Conservation (phyloP, 2,888 invertebrate species). For the Spisula solida region DNA sequence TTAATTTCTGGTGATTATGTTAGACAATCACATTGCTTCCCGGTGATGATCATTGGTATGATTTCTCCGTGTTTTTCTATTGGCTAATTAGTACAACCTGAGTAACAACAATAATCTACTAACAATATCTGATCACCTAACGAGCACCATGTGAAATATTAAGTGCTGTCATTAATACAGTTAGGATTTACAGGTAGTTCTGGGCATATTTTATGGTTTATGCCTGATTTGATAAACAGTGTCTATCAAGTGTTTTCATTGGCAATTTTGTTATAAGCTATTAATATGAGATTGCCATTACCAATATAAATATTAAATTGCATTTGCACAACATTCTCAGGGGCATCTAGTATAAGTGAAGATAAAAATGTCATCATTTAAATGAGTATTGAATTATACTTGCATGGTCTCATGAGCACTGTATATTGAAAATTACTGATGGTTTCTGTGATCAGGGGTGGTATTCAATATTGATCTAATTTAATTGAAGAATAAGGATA, state of each 20-base stretch:
- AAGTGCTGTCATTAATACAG: neutral
- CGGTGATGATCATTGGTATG: neutral
- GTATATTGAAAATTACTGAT: neutral
- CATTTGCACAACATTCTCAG: neutral
- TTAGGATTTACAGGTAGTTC: neutral
- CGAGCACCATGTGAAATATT: neutral
- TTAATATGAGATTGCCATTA: neutral
- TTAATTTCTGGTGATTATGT: no score
- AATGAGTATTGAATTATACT: neutral
- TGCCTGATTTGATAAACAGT: neutral
- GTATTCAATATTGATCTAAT: no score
- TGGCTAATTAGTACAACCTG: slow-evolving; percentile 13
- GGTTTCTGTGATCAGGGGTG: no score
- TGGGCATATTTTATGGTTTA: neutral
- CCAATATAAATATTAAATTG: neutral
- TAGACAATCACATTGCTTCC: no score
- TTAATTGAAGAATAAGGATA: no score
- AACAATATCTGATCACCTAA: neutral
- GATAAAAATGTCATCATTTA: neutral
- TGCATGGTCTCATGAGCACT: neutral
- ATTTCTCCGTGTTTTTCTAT: neutral
- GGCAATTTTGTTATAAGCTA: slow-evolving; percentile 3
- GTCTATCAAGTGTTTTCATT: neutral
- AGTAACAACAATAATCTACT: slow-evolving; percentile 3
- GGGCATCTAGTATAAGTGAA: neutral